Base-by-base conservation (phyloP, 1,140 invertebrate genomes). In the Chelonus insularis region DNA sequence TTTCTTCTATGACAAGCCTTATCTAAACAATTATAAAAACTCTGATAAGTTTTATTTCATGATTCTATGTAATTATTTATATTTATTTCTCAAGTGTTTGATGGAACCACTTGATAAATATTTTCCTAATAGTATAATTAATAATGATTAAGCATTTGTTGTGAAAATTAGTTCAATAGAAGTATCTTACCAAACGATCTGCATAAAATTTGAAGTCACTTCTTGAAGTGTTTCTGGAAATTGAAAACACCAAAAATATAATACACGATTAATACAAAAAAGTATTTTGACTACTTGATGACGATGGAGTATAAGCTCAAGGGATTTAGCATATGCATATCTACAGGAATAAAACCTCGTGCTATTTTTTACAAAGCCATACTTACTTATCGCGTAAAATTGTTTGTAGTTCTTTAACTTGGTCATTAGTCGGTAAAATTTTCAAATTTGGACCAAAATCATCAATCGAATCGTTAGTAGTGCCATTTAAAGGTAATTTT, bases 161-260 rank as follows among this genome's bases (percentile, higher is more conserved):
- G n/a, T n/a, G n/a, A n/a, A n/a, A n/a, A n/a, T n/a, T n/a, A n/a
- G n/a, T n/a, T n/a, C n/a, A n/a, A n/a, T n/a, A n/a, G n/a, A n/a
- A n/a, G n/a, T 16, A 14, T 72, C 80, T 85, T 83, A 91, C 88
- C 79, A 91, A 75, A 73, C 96, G 87, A 82, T 99, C 97, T 6
- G 97, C 96, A 81, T 95, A 98, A 80, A 99, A 99, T 78, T 98
- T 98, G 78, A 99, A 99, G 80, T 99, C 96, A 83, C 92, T 96
- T 69, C 96, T 85, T 7, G 88, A 85, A 23, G 97, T 99, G 65
- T 92, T 92, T 79, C 95, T 97, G 77, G 65, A 88, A 39, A n/a
- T n/a, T 6, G 9, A 86, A 66, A 64, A 68, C 76, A 69, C 66
- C 68, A 61, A 47, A 61, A 45, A 48, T 8, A 41, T 60, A 56